These are phyloP conservation scores for Neoarius graeffei DNA, from an alignment of 2,113 vertebrate species.

Conservation along the genomic window DNA sequence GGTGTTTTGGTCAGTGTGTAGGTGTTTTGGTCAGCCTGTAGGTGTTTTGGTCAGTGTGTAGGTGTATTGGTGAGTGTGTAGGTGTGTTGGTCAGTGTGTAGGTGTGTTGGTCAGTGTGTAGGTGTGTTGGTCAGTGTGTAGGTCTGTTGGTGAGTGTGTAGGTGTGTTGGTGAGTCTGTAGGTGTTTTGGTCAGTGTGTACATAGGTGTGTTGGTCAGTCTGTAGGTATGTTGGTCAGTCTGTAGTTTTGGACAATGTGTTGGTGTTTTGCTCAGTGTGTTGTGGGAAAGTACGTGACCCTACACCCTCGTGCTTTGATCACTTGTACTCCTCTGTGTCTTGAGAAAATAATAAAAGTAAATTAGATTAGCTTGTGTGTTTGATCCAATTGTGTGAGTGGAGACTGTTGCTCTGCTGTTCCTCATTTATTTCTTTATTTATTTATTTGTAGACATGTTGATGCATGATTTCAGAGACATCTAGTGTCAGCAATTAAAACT, in stretches of 20 bases:
- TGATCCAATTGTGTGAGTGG: slow-evolving; percentile 45
- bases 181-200: background rate
- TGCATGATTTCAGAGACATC: background rate
- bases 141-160: background rate
- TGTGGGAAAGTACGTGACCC: slow-evolving; percentile 19
- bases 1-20: background rate
- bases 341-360: slow-evolving; percentile 53
- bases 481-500: background rate
- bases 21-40: background rate
- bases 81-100: background rate
- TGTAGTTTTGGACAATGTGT: background rate
- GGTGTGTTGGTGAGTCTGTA: background rate
- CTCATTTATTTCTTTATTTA: slow-evolving; percentile 7
- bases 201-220: background rate
- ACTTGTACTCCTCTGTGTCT: slow-evolving; percentile 41
- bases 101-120: background rate
- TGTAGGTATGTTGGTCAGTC: background rate
- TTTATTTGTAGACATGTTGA: slow-evolving; percentile 14
- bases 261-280: background rate
- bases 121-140: background rate
- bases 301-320: slow-evolving; percentile 33
- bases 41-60: background rate
- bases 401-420: background rate
- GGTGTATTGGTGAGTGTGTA: background rate
- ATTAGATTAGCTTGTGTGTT: slow-evolving; percentile 53